phyloP scores from a whole-genome alignment of 2,888 invertebrate genomes.

The Acronicta alni region DNA sequence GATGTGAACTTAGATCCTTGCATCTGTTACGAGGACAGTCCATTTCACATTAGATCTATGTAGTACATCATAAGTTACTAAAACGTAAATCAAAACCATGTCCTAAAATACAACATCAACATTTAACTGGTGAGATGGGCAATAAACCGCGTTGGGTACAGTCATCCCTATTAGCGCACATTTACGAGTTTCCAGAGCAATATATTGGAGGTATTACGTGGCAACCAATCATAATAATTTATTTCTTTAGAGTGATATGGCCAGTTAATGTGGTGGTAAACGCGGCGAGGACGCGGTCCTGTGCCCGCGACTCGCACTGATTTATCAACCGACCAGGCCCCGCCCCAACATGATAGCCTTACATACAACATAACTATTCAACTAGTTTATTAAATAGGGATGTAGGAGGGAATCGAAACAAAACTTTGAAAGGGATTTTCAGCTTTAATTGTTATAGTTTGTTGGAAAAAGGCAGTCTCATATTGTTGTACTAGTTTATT shows the following conservation, averaged over 20 bases:
- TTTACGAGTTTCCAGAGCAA: slow-evolving; percentile 55
- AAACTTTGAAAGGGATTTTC: too few relatives aligned
- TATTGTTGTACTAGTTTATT: slow-evolving; percentile 33
- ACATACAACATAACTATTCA: slow-evolving; percentile 33
- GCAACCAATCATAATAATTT: slow-evolving; percentile 75
- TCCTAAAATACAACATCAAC: slow-evolving; percentile 46
- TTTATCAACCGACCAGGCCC: slow-evolving; percentile 63
- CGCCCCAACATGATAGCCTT: slow-evolving; percentile 46
- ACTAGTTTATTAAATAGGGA: slow-evolving; percentile 34
- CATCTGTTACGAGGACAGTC: slow-evolving; percentile 34
- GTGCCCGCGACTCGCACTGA: slow-evolving; percentile 49
- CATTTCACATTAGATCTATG: slow-evolving; percentile 28
- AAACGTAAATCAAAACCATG: slow-evolving; percentile 32
- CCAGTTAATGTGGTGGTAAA: slow-evolving; percentile 65
- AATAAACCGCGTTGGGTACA: slow-evolving; percentile 54
- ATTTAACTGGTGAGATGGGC: slow-evolving; percentile 50
- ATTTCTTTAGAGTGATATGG: slow-evolving; percentile 73
- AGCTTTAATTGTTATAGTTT: too few relatives aligned
- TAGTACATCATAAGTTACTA: not conserved
- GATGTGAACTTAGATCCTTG: slow-evolving; percentile 39
- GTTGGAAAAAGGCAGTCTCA: too few relatives aligned
- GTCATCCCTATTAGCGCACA: slow-evolving; percentile 60
- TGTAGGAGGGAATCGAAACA: too few relatives aligned
- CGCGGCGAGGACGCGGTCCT: slow-evolving; percentile 42
- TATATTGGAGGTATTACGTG: slow-evolving; percentile 57